Evolutionary conservation across 2,888 invertebrate species (phyloP).

Genomic region (Archaeoteleia sp.): DNA sequence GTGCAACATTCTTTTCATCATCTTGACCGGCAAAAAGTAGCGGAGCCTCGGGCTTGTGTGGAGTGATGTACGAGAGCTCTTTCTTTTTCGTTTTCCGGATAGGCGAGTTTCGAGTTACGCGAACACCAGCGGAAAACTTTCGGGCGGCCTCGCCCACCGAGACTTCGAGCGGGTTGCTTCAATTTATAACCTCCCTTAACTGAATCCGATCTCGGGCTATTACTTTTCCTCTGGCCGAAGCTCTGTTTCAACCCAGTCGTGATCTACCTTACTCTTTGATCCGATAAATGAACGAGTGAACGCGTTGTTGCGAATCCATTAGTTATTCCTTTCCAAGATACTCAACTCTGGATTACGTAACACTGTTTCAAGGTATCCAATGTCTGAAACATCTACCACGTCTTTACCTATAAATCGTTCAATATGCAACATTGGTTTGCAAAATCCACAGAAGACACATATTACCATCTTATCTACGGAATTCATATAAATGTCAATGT

Average conservation of each 20-base stretch:
- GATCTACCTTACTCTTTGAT: conserved; percentile 50
- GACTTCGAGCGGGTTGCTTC: conserved; percentile 64
- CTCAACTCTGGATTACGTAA: conserved; percentile 28
- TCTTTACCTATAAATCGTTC: conserved; percentile 11
- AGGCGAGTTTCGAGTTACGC: conserved; percentile 70
- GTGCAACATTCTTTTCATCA: conserved; percentile 33
- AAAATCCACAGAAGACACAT: no score
- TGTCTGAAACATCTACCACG: conserved; percentile 6
- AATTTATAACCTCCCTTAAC: conserved; percentile 71
- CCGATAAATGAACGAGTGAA: conserved; percentile 38
- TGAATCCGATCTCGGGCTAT: conserved; percentile 66
- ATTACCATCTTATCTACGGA: no score
- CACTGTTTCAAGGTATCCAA: conserved; percentile 17
- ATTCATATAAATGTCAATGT: no score
- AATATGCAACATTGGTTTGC: no score
- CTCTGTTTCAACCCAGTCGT: conserved; percentile 49
- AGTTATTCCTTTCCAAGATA: conserved; percentile 18
- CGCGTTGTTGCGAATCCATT: conserved; percentile 15
- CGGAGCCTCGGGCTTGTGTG: conserved; percentile 26
- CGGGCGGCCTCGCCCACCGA: conserved; percentile 60
- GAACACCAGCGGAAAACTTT: conserved; percentile 69
- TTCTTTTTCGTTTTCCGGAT: conserved; percentile 67
- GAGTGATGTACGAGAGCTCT: conserved; percentile 66
- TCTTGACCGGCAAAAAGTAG: conserved; percentile 32
- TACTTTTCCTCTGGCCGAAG: conserved; percentile 56